Conservation (phyloP, 2,113 vertebrate genomes). For the Forbesichthys agassizii region DNA sequence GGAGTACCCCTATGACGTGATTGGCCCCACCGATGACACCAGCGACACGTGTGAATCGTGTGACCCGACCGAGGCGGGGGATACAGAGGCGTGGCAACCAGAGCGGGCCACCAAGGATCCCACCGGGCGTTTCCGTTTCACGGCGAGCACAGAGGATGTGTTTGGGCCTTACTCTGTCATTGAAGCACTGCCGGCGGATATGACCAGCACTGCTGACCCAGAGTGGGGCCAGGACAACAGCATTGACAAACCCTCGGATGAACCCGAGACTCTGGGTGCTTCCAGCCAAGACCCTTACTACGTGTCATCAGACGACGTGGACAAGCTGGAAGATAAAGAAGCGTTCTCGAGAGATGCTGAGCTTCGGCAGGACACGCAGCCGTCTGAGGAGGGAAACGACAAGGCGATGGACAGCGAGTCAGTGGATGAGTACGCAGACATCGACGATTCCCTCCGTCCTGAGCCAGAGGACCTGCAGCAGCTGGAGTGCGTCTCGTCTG, state of each 20-base stretch:
- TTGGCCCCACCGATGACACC: slow-evolving; percentile 71
- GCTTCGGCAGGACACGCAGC: slow-evolving; percentile 24
- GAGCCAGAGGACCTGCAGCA: slow-evolving; percentile 64
- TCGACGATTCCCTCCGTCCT: slow-evolving; percentile 67
- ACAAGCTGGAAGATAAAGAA: slow-evolving; percentile 67
- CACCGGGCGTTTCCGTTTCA: slow-evolving; percentile 74
- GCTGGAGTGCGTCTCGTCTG: slow-evolving; percentile 72
- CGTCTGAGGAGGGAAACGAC: slow-evolving; percentile 35
- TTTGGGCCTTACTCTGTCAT: slow-evolving; percentile 79
- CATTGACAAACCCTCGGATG: slow-evolving; percentile 50
- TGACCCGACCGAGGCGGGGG: slow-evolving; percentile 60
- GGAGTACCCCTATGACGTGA: slow-evolving; percentile 79
- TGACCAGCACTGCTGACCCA: slow-evolving; percentile 61
- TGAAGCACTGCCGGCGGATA: slow-evolving; percentile 63
- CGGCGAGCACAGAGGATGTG: slow-evolving; percentile 71
- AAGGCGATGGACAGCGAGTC: slow-evolving; percentile 57
- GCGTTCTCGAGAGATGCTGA: slow-evolving; percentile 37
- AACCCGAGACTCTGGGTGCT: slow-evolving; percentile 32
- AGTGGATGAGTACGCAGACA: slow-evolving; percentile 78
- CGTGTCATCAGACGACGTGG: slow-evolving; percentile 71
- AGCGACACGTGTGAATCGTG: slow-evolving; percentile 69
- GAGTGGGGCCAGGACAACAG: slow-evolving; percentile 60
- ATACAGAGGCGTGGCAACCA: slow-evolving; percentile 71
- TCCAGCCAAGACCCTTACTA: slow-evolving; percentile 72
- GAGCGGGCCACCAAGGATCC: slow-evolving; percentile 76